Conservation (phyloP, 1,140 invertebrate species). For the Megalopta genalis region DNA sequence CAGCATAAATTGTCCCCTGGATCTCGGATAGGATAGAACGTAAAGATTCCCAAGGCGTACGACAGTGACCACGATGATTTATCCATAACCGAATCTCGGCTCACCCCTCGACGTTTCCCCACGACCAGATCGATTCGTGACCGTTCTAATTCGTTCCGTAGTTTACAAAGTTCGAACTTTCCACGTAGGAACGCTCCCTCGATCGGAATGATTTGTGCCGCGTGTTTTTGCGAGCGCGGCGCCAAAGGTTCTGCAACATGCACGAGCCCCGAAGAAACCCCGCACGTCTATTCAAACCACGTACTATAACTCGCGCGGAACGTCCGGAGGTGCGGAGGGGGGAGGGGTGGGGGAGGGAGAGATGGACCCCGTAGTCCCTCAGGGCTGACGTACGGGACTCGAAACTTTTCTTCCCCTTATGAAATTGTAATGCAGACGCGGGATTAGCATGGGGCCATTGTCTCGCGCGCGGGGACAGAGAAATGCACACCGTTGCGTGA, state of each 20-base stretch:
- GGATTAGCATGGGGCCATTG: conserved; percentile 71
- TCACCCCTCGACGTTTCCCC: neutral
- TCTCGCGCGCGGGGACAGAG: conserved; percentile 42
- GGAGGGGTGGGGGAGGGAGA: neutral
- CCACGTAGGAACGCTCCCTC: neutral
- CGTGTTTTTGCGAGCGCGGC: conserved; percentile 43
- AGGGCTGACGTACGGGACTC: conserved; percentile 49
- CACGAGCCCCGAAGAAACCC: conserved; percentile 1
- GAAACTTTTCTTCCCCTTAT: conserved; percentile 66
- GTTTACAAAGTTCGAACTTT: neutral
- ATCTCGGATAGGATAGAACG: too few species aligned
- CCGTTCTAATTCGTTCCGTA: conserved; percentile 6
- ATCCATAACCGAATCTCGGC: neutral
- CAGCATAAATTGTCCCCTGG: too few species aligned
- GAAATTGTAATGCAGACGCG: conserved; percentile 67
- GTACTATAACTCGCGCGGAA: conserved; percentile 58
- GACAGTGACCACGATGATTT: neutral
- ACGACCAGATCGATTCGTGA: neutral
- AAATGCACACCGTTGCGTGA: conserved; percentile 39
- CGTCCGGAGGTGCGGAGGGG: conserved; percentile 6
- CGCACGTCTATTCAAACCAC: conserved; percentile 51
- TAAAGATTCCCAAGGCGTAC: neutral
- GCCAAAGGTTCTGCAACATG: conserved; percentile 47
- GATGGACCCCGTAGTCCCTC: conserved; percentile 32
- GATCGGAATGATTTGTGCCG: conserved; percentile 29